Base-by-base conservation (phyloP, 2,888 invertebrate species). In the Andrena marginata region DNA sequence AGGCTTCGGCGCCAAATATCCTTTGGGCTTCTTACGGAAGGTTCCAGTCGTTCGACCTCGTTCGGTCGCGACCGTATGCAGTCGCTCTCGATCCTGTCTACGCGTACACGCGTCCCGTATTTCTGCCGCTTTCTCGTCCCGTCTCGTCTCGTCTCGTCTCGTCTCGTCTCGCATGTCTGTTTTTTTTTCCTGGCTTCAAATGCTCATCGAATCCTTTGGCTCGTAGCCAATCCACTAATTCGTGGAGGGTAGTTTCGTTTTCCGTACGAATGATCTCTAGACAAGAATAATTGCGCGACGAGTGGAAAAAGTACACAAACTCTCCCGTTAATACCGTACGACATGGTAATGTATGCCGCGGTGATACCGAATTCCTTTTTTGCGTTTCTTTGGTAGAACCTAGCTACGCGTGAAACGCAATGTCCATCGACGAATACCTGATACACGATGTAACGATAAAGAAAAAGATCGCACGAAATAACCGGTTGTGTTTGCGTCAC, bases 1-100 rank as follows among this genome's bases (percentile, higher is more conserved):
- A 59, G 29, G 48, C 35, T 59, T 49, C 65, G 63, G 56, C 33
- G 49, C 48, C 63, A 48, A 23, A 56, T 60, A 68, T 82, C 68
- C 56, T 82, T 68, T 54, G 68, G 64, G 26, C 42, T 62, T 75
- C 69, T 75, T 75, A 64, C 84, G 77, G 88, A 88, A 88, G 79
- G 76, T 89, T 89, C 89, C 90, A 89, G 89, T 80, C 80, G 82
- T 88, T 82, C 86, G 88, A 86, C 88, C 89, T 89, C 85, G 80
- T 88, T 89, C 79, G 59, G 51, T 68, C 74, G 71, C 73, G 65
- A 62, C 72, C 60, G 82, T 73, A 64, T 75, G 59, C 71, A 80
- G 79, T 78, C 67, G 69, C 77, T 83, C 69, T 72, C 64, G 81
- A 81, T 81, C 69, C 64, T 74, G 60, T 48, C 48, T 33, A 49